Percentiles rank a stretch among this genome's conserved stretches.
Conservation (phyloP, 92 coral and sea anemone genomes). For the Palythoa heliodiscus region DNA sequence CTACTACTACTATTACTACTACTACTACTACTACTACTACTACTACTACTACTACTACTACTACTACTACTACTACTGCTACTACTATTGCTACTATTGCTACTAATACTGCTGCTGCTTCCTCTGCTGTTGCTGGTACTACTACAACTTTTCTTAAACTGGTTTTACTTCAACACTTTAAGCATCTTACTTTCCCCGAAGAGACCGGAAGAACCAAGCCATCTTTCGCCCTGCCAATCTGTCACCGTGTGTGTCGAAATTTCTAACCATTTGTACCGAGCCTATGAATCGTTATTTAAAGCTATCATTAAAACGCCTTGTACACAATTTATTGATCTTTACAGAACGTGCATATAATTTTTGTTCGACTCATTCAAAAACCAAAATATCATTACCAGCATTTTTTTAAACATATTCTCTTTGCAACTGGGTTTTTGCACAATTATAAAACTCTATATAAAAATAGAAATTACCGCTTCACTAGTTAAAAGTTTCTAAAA, state of each 20-base stretch:
- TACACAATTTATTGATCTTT: not conserved
- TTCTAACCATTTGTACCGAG: conserved; percentile 24
- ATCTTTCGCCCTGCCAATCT: not conserved
- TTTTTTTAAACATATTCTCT: too few species aligned
- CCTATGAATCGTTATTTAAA: not conserved
- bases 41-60: not conserved
- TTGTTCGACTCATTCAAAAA: too few species aligned
- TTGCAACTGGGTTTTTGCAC: too few species aligned
- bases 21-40: not conserved
- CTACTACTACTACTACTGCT: not conserved
- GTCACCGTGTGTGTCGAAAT: conserved; percentile 28
- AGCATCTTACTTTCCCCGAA: conserved; percentile 33
- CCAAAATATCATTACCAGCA: too few species aligned
- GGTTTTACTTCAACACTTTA: not conserved
- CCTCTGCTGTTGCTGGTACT: too few species aligned
- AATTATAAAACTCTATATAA: too few species aligned
- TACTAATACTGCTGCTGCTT: too few species aligned
- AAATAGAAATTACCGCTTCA: too few species aligned
- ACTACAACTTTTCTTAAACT: not conserved
- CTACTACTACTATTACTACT: not conserved
- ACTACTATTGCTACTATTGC: not conserved
- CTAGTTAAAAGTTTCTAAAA: too few species aligned
- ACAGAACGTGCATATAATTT: too few species aligned
- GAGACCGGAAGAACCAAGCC: conserved; percentile 24
- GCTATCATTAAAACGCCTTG: not conserved